A percentile compares a stretch with the other conserved stretches of the same genome.
These are phyloP conservation scores for Parus major DNA, from an alignment of 2,113 vertebrate species.

Conservation along the genomic window DNA sequence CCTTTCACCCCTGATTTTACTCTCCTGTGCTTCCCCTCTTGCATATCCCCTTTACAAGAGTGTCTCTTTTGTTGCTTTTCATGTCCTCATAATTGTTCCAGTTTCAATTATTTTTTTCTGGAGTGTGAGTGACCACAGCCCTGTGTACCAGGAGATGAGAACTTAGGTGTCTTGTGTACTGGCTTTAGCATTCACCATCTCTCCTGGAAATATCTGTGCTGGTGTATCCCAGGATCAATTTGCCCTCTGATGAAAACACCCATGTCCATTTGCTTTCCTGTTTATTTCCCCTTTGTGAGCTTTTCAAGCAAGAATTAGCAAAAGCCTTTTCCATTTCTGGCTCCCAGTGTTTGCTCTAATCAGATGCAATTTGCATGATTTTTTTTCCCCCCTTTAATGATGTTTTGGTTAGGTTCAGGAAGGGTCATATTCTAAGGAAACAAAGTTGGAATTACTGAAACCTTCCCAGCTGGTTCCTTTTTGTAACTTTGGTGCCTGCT, in stretches of 20 bases:
- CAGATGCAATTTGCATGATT: not conserved
- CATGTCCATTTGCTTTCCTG: not conserved
- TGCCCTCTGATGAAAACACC: not conserved
- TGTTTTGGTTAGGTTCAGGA: not conserved
- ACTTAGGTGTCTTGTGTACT: not conserved
- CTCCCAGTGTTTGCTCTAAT: not conserved
- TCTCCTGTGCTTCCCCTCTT: rapidly evolving
- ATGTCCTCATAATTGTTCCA: not conserved
- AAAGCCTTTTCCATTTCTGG: not conserved
- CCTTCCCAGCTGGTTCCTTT: not conserved
- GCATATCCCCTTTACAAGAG: not conserved
- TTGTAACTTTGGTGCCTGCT: not conserved
- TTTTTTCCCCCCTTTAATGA: not conserved
- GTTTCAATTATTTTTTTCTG: not conserved
- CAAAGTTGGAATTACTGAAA: not conserved
- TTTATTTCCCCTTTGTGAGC: not conserved
- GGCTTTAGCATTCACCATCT: not conserved
- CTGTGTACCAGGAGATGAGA: not conserved
- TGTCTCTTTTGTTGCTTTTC: not conserved
- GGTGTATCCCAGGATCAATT: not conserved
- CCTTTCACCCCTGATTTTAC: not conserved
- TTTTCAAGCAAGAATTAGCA: not conserved
- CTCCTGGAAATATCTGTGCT: not conserved
- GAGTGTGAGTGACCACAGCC: not conserved
- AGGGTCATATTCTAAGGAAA: not conserved